These are phyloP conservation scores for Harpagifer antarcticus DNA, from an alignment of 2,797 vertebrate genomes.

Conservation along the genomic window DNA sequence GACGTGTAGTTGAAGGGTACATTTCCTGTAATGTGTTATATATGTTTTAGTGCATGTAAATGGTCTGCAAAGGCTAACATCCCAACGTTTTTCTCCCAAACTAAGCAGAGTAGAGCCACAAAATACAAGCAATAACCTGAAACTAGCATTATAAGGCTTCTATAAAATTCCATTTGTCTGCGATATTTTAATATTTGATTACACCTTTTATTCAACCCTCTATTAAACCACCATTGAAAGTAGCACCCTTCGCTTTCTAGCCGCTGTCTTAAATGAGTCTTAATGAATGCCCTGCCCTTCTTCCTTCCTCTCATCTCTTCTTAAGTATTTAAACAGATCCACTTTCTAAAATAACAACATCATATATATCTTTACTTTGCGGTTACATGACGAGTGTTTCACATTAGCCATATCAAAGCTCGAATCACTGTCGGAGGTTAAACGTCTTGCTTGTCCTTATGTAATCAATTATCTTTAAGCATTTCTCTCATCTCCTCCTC, in stretches of 20 bases:
- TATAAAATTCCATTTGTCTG: background rate
- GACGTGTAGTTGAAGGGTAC: background rate
- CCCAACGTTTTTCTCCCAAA: too few relatives aligned
- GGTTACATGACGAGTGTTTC: background rate
- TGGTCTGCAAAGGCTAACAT: too few relatives aligned
- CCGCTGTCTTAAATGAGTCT: background rate
- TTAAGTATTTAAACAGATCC: too few relatives aligned
- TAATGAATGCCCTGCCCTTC: background rate
- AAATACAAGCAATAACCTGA: too few relatives aligned
- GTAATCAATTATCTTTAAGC: slow-evolving; percentile 3
- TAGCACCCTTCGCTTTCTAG: background rate
- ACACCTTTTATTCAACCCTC: background rate
- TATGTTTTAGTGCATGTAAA: too few relatives aligned
- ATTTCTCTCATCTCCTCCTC: background rate
- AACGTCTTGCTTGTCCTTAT: background rate
- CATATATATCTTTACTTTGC: background rate
- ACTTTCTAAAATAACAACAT: background rate
- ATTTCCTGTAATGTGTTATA: too few relatives aligned
- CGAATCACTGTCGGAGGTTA: background rate
- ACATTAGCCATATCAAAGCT: background rate
- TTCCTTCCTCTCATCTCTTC: too few relatives aligned
- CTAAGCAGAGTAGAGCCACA: too few relatives aligned
- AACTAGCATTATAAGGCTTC: background rate
- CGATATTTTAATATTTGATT: background rate
- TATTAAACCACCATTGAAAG: background rate